Percentiles rank a stretch among this genome's conserved stretches.
phyloP scores from a whole-genome alignment of 2,797 vertebrate species.

The Xenopus petersii region DNA sequence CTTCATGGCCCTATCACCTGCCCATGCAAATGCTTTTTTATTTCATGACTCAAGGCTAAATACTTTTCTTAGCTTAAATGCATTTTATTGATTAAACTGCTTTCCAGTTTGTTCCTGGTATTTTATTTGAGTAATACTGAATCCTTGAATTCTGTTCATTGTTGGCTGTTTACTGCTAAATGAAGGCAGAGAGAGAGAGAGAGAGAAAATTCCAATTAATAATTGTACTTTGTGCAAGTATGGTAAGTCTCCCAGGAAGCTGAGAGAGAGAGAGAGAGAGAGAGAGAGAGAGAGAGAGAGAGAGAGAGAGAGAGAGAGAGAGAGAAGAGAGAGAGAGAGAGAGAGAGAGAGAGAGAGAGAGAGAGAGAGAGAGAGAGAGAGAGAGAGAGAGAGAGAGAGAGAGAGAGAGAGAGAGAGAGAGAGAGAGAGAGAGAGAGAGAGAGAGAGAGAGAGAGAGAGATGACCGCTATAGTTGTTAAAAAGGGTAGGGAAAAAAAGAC shows the following conservation, averaged over 20 bases:
- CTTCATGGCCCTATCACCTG: no score
- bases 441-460: slow-evolving; percentile 36
- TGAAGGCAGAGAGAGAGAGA: not conserved
- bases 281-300: no score
- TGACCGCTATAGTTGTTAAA: slow-evolving; percentile 48
- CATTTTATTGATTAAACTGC: not conserved
- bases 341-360: no score
- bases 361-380: no score
- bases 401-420: no score
- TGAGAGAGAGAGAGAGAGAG: slow-evolving; percentile 36
- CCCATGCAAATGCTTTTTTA: no score
- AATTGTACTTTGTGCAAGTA: slow-evolving; percentile 39
- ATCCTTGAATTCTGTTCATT: slow-evolving; percentile 5
- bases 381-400: no score
- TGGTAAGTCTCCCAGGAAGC: slow-evolving; percentile 27
- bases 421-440: no score
- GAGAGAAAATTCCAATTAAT: slow-evolving; percentile 15
- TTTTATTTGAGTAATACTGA: slow-evolving; percentile 19
- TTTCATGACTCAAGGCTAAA: no score
- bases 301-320: no score
- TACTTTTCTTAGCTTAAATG: not conserved
- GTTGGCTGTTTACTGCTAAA: slow-evolving; percentile 12
- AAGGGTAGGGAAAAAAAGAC: slow-evolving; percentile 44
- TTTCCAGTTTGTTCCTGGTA: not conserved
- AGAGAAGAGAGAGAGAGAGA: no score